These are phyloP conservation scores for Gracilinanus agilis DNA, from an alignment of 2,113 vertebrate genomes.

Conservation along the genomic window DNA sequence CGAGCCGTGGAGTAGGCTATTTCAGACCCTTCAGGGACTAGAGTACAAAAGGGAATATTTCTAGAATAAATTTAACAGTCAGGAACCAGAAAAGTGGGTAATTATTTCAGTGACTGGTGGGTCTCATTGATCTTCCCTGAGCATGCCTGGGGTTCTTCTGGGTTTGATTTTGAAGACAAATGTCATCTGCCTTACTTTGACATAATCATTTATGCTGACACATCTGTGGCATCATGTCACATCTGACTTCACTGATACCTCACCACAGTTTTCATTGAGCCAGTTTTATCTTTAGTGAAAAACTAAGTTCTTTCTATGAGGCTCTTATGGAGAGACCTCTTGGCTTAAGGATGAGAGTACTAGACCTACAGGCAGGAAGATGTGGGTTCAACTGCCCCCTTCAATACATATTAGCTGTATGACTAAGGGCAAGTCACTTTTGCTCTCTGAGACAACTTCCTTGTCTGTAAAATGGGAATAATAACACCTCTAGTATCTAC, in stretches of 20 bases:
- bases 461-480: not conserved
- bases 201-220: not conserved
- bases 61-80: not conserved
- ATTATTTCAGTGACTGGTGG: not conserved
- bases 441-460: not conserved
- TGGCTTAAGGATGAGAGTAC: not conserved
- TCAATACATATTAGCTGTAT: not conserved
- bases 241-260: not conserved
- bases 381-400: not conserved
- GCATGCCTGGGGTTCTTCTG: not conserved
- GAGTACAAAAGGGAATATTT: not conserved
- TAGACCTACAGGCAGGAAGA: not conserved
- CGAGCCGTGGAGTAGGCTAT: not conserved
- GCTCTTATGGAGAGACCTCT: not conserved
- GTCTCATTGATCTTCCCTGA: not conserved
- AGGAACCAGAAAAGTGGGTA: not conserved
- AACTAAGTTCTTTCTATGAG: not conserved
- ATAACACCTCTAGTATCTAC: not conserved
- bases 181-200: not conserved
- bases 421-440: not conserved
- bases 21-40: not conserved
- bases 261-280: not conserved
- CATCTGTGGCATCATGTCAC: not conserved
- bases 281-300: not conserved
- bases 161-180: not conserved